Evolutionary conservation across 2,888 invertebrate genomes (phyloP).

Genomic region (Erebia palarica): DNA sequence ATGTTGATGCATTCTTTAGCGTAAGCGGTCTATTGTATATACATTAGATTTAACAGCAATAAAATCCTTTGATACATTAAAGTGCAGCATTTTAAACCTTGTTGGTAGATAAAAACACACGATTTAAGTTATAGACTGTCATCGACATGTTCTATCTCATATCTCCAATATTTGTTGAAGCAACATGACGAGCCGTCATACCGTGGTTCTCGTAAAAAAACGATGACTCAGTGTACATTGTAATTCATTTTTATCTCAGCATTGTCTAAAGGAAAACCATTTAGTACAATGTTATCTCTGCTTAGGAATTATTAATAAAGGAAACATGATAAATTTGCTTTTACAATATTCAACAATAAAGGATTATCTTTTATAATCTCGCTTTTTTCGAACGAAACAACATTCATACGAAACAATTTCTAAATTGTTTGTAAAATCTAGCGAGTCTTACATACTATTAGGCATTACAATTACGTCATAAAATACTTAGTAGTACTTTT

Average conservation of each 20-base stretch:
- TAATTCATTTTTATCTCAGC: conserved; percentile 34
- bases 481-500: too few species aligned
- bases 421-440: not conserved
- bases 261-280: conserved; percentile 37
- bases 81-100: not conserved
- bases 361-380: conserved; percentile 18
- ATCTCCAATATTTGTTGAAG: conserved; percentile 37
- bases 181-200: conserved; percentile 35
- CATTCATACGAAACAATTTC: not conserved
- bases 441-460: too few species aligned
- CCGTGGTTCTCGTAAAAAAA: conserved; percentile 34
- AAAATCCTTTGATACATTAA: not conserved
- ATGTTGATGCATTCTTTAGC: too few species aligned
- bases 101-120: conserved; percentile 16
- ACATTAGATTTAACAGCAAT: not conserved
- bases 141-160: conserved; percentile 17
- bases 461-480: too few species aligned
- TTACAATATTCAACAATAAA: conserved; percentile 19
- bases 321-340: conserved; percentile 30
- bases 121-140: conserved; percentile 22
- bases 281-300: conserved; percentile 43
- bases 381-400: not conserved
- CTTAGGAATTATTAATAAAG: conserved; percentile 31
- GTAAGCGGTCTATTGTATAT: not conserved
- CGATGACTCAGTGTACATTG: conserved; percentile 37